Percentiles rank a stretch among this genome's conserved stretches.
Conservation (phyloP, 2,113 vertebrate genomes). For the Callochromis pleurospilus region DNA sequence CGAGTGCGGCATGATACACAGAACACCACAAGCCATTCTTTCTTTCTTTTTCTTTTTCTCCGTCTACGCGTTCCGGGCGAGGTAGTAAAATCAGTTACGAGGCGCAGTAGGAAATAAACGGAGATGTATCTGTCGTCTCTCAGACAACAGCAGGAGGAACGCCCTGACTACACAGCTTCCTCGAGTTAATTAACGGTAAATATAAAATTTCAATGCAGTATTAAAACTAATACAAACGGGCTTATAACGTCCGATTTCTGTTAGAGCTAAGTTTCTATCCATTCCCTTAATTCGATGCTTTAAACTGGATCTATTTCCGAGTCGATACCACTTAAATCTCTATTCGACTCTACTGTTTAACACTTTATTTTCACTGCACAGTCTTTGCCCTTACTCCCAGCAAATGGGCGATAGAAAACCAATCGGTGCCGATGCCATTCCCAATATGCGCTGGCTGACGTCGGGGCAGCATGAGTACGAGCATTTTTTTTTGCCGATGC, state of each 20-base stretch:
- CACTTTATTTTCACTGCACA: neutral
- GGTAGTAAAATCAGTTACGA: neutral
- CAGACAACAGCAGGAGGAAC: neutral
- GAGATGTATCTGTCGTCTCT: neutral
- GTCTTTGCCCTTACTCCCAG: neutral
- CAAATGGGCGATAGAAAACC: too few species aligned
- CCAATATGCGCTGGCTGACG: too few species aligned
- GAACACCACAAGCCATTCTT: neutral
- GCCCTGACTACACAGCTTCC: neutral
- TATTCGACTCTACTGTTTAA: neutral
- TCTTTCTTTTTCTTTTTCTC: rapidly evolving
- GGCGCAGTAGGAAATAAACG: neutral
- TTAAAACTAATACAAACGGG: neutral
- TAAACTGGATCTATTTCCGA: neutral
- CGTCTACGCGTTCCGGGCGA: neutral
- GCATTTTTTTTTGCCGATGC: too few species aligned
- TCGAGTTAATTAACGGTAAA: neutral
- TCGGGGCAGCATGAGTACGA: too few species aligned
- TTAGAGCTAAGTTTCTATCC: neutral
- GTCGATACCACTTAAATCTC: neutral
- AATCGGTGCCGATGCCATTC: too few species aligned
- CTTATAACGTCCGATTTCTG: neutral
- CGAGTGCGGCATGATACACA: neutral
- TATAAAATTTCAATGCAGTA: neutral
- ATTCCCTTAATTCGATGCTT: neutral